Percentiles rank a stretch among this genome's conserved stretches.
Conservation (phyloP, 1,140 invertebrate genomes). For the Leguminivora glycinivorella region DNA sequence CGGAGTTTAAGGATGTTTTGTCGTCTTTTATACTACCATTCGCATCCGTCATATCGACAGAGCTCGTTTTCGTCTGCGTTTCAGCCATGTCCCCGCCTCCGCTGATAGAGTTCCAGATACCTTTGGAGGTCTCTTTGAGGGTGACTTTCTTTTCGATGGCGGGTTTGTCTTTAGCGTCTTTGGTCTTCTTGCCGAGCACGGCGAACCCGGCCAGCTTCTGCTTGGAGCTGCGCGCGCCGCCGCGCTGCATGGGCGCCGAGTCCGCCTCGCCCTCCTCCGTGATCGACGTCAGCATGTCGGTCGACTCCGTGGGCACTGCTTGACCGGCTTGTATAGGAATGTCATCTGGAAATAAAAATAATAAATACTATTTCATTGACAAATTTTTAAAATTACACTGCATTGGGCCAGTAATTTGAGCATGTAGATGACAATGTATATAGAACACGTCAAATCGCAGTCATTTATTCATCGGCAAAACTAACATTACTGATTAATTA, state of each 20-base stretch:
- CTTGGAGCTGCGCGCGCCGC: constrained; percentile 69
- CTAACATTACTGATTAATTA: too few relatives aligned
- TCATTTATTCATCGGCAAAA: too few relatives aligned
- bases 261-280: constrained; percentile 74
- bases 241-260: constrained; percentile 63
- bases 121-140: constrained; percentile 69
- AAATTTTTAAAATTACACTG: not conserved
- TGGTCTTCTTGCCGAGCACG: constrained; percentile 72
- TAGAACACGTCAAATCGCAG: too few relatives aligned
- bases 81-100: constrained; percentile 70
- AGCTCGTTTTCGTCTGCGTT: constrained; percentile 59
- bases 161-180: constrained; percentile 70
- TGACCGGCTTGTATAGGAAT: constrained; percentile 77
- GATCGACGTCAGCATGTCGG: constrained; percentile 73
- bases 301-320: constrained; percentile 59
- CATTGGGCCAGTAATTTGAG: not conserved
- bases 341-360: constrained; percentile 65
- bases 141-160: constrained; percentile 67
- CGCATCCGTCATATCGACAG: constrained; percentile 48
- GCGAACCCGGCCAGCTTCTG: constrained; percentile 71
- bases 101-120: constrained; percentile 65
- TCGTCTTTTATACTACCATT: constrained; percentile 74
- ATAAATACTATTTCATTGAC: not conserved
- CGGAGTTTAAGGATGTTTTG: constrained; percentile 69
- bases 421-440: too few relatives aligned